phyloP scores from a whole-genome alignment of 2,797 vertebrate species.

The Poliocrania exsul region DNA sequence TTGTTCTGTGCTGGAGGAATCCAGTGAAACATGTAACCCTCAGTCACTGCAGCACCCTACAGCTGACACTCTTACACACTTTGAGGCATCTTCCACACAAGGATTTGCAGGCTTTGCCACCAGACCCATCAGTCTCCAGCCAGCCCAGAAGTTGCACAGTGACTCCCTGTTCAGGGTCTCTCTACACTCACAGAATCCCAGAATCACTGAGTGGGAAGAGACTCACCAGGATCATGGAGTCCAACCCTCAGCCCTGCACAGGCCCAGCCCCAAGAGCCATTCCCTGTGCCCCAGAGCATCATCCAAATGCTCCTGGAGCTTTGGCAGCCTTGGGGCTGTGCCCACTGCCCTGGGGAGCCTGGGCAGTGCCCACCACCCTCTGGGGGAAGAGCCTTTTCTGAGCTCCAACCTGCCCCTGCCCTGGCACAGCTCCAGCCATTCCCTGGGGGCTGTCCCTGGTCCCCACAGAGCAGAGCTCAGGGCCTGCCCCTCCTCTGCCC shows the following conservation, averaged over 20 bases:
- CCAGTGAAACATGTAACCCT: accelerated
- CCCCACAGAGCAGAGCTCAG: neutral
- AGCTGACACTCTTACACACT: accelerated
- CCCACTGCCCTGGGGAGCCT: neutral
- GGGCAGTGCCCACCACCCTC: neutral
- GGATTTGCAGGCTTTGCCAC: neutral
- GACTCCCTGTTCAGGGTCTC: neutral
- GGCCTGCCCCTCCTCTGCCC: neutral
- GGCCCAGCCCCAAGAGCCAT: neutral
- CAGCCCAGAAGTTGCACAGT: accelerated
- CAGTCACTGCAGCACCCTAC: accelerated
- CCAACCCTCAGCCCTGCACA: neutral
- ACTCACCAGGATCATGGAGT: neutral
- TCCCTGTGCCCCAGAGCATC: neutral
- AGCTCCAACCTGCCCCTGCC: neutral
- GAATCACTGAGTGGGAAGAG: neutral
- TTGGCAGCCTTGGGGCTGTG: neutral
- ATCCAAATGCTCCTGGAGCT: neutral
- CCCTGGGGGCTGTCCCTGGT: neutral
- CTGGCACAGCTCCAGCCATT: neutral
- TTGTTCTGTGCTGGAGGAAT: neutral
- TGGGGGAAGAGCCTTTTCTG: neutral
- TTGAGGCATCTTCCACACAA: neutral
- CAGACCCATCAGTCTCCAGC: neutral
- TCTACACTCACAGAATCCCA: neutral